These are phyloP conservation scores for Leptarthrus brevirostris DNA, from an alignment of 2,888 invertebrate species.

Conservation along the genomic window DNA sequence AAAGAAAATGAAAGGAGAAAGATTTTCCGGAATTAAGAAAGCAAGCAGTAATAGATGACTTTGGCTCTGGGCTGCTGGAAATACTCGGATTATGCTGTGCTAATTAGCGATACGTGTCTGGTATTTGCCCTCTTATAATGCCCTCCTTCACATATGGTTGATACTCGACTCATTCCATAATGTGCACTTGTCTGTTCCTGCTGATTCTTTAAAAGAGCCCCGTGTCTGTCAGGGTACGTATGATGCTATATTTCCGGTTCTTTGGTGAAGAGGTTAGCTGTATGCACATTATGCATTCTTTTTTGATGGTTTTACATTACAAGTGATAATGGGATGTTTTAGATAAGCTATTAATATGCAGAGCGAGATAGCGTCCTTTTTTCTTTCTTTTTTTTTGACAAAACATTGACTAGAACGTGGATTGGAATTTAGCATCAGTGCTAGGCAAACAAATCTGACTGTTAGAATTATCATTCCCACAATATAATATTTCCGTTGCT, in stretches of 20 bases:
- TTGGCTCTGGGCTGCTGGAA: conserved; percentile 9
- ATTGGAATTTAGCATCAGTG: too few species aligned
- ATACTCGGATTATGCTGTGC: conserved; percentile 44
- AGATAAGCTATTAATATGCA: background rate
- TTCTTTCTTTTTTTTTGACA: too few species aligned
- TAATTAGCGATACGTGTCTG: conserved; percentile 50
- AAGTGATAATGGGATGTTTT: conserved; percentile 35
- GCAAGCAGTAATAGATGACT: conserved; percentile 37
- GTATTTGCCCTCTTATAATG: conserved; percentile 43
- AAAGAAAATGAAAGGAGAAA: conserved; percentile 8
- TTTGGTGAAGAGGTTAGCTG: conserved; percentile 10
- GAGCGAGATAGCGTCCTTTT: too few species aligned
- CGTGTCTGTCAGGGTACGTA: conserved; percentile 42
- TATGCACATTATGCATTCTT: background rate
- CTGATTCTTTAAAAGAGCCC: conserved; percentile 33
- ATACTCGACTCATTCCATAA: background rate
- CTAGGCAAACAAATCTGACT: too few species aligned
- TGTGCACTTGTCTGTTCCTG: conserved; percentile 33
- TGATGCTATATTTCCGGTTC: conserved; percentile 48
- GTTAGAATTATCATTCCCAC: too few species aligned
- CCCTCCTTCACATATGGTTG: conserved; percentile 28
- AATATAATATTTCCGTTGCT: too few species aligned
- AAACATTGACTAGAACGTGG: too few species aligned
- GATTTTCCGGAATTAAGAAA: conserved; percentile 39
- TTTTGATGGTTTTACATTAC: conserved; percentile 34